phyloP scores from a whole-genome alignment of 2,113 vertebrate genomes.

The Gavialis gangeticus region DNA sequence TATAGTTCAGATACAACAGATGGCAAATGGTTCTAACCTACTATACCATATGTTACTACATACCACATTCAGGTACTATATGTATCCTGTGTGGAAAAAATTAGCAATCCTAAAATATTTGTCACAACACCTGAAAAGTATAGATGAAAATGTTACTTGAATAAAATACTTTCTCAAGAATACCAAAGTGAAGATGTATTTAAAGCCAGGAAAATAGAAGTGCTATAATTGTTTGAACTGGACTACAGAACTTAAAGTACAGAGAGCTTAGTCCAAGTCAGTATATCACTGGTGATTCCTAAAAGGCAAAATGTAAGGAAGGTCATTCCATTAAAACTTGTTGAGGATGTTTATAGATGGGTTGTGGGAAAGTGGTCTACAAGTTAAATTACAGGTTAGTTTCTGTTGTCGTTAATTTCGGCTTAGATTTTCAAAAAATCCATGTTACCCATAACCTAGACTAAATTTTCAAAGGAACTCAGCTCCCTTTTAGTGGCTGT shows the following conservation, averaged over 20 bases:
- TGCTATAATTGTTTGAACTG: not conserved
- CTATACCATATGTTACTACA: not conserved
- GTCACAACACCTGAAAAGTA: not conserved
- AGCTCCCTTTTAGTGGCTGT: not conserved
- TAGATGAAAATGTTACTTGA: not conserved
- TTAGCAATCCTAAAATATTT: not conserved
- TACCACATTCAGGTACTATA: not conserved
- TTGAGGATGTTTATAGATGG: not conserved
- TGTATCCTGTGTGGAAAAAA: not conserved
- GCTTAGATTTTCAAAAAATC: not conserved
- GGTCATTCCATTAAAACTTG: conserved; percentile 24
- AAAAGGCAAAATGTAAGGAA: not conserved
- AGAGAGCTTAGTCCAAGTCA: not conserved
- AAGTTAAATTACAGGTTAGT: not conserved
- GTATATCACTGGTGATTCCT: not conserved
- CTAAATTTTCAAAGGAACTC: not conserved
- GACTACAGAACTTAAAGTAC: not conserved
- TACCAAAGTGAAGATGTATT: not conserved
- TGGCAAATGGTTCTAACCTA: conserved; percentile 21
- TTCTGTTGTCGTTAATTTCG: conserved; percentile 4
- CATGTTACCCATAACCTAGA: not conserved
- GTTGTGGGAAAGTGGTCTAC: not conserved
- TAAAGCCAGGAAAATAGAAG: not conserved
- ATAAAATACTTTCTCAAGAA: not conserved
- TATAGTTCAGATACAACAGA: conserved; percentile 1